Conservation (phyloP, 2,888 invertebrate species). For the Sesamia inferens region DNA sequence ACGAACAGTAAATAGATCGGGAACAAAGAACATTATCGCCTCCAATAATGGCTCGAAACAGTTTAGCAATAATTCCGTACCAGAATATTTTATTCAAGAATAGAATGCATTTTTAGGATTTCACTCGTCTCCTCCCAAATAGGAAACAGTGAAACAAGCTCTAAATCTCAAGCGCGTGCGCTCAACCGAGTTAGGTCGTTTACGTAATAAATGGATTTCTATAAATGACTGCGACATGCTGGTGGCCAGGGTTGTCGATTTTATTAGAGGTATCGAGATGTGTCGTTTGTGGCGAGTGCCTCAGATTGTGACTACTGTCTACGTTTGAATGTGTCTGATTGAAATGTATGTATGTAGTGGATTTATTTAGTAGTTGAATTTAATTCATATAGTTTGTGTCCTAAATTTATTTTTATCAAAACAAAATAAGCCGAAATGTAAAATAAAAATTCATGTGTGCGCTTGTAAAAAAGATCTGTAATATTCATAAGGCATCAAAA, state of each 20-base stretch:
- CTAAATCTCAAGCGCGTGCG: slow-evolving; percentile 60
- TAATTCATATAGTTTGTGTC: too few relatives aligned
- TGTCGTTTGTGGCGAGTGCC: slow-evolving; percentile 9
- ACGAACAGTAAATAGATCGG: slow-evolving; percentile 23
- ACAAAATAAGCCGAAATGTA: too few relatives aligned
- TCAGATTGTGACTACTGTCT: neutral
- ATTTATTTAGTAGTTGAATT: neutral
- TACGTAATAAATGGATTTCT: slow-evolving; percentile 67
- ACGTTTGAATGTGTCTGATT: neutral
- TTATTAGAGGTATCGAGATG: slow-evolving; percentile 35
- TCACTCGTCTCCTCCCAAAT: slow-evolving; percentile 55
- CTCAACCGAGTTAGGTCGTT: slow-evolving; percentile 65
- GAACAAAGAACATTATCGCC: slow-evolving; percentile 32
- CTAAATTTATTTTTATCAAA: too few relatives aligned
- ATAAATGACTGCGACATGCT: slow-evolving; percentile 66
- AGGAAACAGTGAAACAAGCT: slow-evolving; percentile 59
- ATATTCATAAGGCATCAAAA: too few relatives aligned
- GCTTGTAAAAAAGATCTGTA: too few relatives aligned
- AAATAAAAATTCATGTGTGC: too few relatives aligned
- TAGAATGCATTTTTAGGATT: slow-evolving; percentile 47
- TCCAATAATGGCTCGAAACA: slow-evolving; percentile 35
- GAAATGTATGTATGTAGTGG: neutral
- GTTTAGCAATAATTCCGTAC: slow-evolving; percentile 33
- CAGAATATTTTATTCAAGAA: slow-evolving; percentile 57
- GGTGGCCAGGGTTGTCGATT: slow-evolving; percentile 56